phyloP scores from a whole-genome alignment of 1,140 invertebrate species.

The Lepidotrigona ventralis region DNA sequence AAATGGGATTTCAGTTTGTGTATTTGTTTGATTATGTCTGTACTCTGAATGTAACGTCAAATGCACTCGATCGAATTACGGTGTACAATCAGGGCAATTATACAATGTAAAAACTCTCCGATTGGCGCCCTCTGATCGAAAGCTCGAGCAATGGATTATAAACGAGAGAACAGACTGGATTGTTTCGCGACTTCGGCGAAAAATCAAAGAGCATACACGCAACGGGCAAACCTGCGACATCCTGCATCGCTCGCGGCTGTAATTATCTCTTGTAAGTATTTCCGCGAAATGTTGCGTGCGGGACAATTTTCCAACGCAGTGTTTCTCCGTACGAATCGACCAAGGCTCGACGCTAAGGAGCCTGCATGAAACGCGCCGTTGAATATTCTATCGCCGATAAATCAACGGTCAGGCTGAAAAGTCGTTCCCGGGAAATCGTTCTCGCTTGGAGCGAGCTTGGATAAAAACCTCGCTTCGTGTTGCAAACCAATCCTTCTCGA shows the following conservation, averaged over 20 bases:
- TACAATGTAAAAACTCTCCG: too few relatives aligned
- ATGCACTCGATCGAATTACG: too few relatives aligned
- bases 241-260: slow-evolving; percentile 45
- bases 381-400: slow-evolving; percentile 10
- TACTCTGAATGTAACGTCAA: too few relatives aligned
- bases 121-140: too few relatives aligned
- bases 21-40: too few relatives aligned
- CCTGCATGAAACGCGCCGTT: not conserved
- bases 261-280: slow-evolving; percentile 53
- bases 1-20: too few relatives aligned
- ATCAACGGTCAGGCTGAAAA: not conserved
- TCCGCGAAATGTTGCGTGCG: slow-evolving; percentile 56
- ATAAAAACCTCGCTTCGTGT: not conserved
- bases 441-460: not conserved
- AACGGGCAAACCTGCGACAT: slow-evolving; percentile 62
- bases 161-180: not conserved
- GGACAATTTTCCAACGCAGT: slow-evolving; percentile 43
- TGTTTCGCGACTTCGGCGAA: not conserved
- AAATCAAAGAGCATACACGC: slow-evolving; percentile 17
- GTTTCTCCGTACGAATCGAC: slow-evolving; percentile 10
- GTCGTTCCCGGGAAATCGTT: not conserved
- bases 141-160: too few relatives aligned
- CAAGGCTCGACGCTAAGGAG: not conserved
- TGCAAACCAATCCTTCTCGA: not conserved
- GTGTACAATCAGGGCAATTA: too few relatives aligned